Base-by-base conservation (phyloP, 2,113 vertebrate genomes). In the Pithys albifrons region DNA sequence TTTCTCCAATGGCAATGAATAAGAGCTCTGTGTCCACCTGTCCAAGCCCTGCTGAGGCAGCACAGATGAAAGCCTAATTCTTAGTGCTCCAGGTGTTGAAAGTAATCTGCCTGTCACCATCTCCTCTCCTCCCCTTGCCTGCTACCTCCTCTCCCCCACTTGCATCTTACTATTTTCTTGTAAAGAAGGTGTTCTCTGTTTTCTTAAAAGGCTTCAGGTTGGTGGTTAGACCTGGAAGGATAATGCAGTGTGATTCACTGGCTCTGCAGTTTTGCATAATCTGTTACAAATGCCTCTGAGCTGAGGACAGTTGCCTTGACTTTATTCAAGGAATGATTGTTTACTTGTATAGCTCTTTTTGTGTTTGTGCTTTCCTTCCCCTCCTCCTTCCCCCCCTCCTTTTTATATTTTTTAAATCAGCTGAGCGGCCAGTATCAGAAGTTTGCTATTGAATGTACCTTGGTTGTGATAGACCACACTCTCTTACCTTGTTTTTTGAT, bases 361-460 rank as follows among this genome's bases (percentile, higher is more conserved):
- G 33, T 64, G 17, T 39, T 77, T 58, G 17, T n/a, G 10, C 10
- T 85, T 88, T 48, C n/a, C 11, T 17, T 10, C 1, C 4, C 17
- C 7, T 15, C 3, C 5, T 1, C 1, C 11, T 33, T 9, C 20
- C 7, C 2, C 1, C 6, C 4, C 3, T 16, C 7, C 1, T 24
- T 70, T 71, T 64, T 10, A 16, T 33, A 3, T 51, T 41, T 71
- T 69, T 61, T 3, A 35, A 54, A 24, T 89, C 67, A 58, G 39
- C 64, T 89, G 20, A 73, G 13, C 4, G 0, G 39, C 39, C 77
- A 67, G 13, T 31, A 51, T 88, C 39, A 59, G 64, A 90, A 46
- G 33, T 70, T 83, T 91, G 18, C 75, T 55, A 3, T 66, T 73
- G 46, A 81, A 77, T 70, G 55, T 73, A 10, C 46, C 45, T 95